Evolutionary conservation across 2,797 vertebrate genomes (phyloP).

Genomic region (Pipistrellus pipistrellus): DNA sequence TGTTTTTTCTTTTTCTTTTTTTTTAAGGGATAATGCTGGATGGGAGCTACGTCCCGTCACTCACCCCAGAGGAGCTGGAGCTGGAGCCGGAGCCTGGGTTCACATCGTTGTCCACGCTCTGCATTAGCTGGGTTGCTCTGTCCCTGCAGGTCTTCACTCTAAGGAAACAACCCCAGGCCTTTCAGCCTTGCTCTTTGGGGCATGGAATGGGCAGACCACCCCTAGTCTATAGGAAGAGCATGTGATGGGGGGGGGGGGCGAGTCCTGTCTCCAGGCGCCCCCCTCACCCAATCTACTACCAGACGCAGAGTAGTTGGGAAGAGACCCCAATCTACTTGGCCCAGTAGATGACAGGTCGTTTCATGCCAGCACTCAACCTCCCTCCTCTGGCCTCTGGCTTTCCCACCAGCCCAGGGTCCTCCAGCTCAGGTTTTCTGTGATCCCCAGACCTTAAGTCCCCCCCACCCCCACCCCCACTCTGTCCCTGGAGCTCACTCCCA

Average conservation of each 20-base stretch:
- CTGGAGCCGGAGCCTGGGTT: rapidly evolving
- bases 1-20: too few relatives aligned
- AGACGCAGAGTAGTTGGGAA: neutral
- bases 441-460: rapidly evolving
- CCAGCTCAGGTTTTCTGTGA: neutral
- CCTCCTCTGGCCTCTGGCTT: neutral
- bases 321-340: neutral
- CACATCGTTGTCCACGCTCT: rapidly evolving
- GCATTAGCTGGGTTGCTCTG: neutral
- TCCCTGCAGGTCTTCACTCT: conserved; percentile 28
- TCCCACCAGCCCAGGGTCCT: neutral
- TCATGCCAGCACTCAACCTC: neutral
- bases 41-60: neutral
- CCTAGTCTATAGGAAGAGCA: neutral
- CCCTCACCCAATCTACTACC: neutral
- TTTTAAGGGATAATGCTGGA: too few relatives aligned
- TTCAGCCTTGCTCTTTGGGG: neutral
- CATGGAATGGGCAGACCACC: neutral
- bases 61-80: neutral
- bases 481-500: neutral
- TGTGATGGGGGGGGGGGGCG: neutral
- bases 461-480: too few relatives aligned
- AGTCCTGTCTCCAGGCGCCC: neutral
- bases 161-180: neutral
- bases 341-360: neutral